Base-by-base conservation (phyloP, 2,797 vertebrate genomes). In the Liparis tanakae region DNA sequence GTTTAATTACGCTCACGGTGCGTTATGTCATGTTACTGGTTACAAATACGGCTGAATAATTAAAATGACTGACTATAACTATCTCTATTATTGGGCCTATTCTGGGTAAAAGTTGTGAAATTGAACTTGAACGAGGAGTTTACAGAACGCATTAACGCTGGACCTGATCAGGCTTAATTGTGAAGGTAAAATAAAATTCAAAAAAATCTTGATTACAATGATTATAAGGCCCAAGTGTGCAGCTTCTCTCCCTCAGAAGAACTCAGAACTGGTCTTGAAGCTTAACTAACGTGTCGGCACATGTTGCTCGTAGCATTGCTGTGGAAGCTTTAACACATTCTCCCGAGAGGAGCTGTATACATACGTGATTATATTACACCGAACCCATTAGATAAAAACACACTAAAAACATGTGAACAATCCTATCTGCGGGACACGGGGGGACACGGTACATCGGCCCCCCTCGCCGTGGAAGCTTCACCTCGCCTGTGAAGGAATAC, bases 301-400 rank as follows among this genome's bases (percentile, higher is more conserved):
- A 61, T 44, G 67, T 62, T 70, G 17, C 50, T 14, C 50, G 48
- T 33, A 60, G 48, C 46, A 55, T 17, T 62, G 67, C 22, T 50
- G 14, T 59, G 13, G 3, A 39, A n/a, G 14, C 10, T 15, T 43
- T 20, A 60, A 66, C 55, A 14, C 22, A 48, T 36, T 74, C 60
- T 60, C 34, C 36, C 17, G 6, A 8, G 7, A 64, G 37, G 22
- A 57, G 44, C 20, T 72, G 34, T 41, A 41, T 41, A 41, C 50
- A 74, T 9, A 69, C 18, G 18, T 44, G 1, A 54, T 53, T 59
- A 46, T 13, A 59, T 33, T 34, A 20, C 43, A 53, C 10, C 33
- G 20, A 51, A 78, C 12, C 25, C 2, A 36, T 34, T 36, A 17
- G 10, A 44, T 37, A 51, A 30, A 30, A 30, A 30, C 25, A 44